A percentile compares a stretch with the other conserved stretches of the same genome.
Conservation (phyloP, 2,888 invertebrate genomes). For the Psylliodes chrysocephalus region DNA sequence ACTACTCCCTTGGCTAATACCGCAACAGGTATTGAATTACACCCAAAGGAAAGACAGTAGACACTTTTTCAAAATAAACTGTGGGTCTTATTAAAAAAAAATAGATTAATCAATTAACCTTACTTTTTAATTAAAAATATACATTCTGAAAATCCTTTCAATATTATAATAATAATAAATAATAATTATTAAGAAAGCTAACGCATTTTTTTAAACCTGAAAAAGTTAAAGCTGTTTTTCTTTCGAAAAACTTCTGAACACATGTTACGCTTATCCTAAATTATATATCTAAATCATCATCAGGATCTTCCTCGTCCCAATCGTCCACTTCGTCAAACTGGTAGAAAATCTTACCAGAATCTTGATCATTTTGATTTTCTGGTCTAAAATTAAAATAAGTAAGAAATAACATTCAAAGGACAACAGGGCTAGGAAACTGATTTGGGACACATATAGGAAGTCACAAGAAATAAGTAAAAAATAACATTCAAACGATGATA, state of each 20-base stretch:
- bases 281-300: conserved; percentile 83
- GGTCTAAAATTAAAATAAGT: conserved; percentile 43
- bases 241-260: conserved; percentile 19
- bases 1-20: no score
- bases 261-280: conserved; percentile 35
- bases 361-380: conserved; percentile 37
- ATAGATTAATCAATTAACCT: conserved; percentile 5
- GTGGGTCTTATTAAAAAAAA: no score
- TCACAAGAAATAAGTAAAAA: no score
- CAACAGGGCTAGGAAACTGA: no score
- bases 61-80: no score
- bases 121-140: neutral
- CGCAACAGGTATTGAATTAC: no score
- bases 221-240: conserved; percentile 13
- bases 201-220: neutral
- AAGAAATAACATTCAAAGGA: no score
- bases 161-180: neutral
- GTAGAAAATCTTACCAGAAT: conserved; percentile 75
- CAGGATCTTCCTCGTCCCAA: conserved; percentile 88
- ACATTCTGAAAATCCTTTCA: neutral
- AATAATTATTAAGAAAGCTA: neutral
- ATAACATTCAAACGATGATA: no score
- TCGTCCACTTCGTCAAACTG: conserved; percentile 83
- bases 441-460: no score
- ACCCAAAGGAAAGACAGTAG: no score